Percentiles rank a stretch among this genome's conserved stretches.
Evolutionary conservation across 2,113 vertebrate species (phyloP).

Genomic region (Dipodomys ordii): DNA sequence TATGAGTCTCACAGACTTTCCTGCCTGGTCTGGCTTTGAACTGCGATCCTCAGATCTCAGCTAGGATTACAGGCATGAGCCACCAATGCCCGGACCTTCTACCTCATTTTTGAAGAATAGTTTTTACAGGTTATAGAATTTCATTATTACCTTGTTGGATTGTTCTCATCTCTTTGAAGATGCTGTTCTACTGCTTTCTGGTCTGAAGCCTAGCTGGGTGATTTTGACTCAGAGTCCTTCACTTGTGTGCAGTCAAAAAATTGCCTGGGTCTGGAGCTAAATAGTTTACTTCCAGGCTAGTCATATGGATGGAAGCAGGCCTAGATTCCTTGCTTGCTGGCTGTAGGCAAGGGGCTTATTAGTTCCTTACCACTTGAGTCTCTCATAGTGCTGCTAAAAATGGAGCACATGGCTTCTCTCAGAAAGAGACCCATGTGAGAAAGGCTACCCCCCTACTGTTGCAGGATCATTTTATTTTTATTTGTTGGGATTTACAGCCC

Average conservation of each 20-base stretch:
- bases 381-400: neutral
- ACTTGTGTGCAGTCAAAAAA: neutral
- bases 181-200: neutral
- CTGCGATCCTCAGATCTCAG: no score
- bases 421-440: neutral
- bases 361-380: neutral
- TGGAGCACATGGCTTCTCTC: neutral
- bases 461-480: neutral
- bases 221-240: neutral
- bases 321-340: neutral
- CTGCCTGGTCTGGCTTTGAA: no score
- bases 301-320: neutral
- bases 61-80: no score
- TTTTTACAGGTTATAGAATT: constrained; percentile 23
- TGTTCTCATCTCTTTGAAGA: neutral
- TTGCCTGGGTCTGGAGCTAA: neutral
- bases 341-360: neutral
- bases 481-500: no score
- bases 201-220: neutral
- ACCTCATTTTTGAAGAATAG: neutral
- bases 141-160: neutral
- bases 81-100: no score
- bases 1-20: no score
- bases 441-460: neutral
- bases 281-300: neutral